Conservation (phyloP, 2,888 invertebrate species). For the Horisme vitalbata region DNA sequence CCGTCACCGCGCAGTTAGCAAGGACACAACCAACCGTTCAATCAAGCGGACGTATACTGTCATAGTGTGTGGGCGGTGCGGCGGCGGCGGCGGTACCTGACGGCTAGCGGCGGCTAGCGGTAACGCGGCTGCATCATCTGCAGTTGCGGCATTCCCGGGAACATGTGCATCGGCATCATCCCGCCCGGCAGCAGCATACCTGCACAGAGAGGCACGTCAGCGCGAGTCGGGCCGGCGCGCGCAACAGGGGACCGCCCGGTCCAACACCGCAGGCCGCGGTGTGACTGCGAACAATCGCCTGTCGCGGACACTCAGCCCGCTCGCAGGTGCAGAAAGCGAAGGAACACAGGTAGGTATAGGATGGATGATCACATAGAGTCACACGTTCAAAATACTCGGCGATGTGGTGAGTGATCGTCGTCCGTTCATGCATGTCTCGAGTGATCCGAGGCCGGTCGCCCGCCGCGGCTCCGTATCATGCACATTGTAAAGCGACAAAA, state of each 20-base stretch:
- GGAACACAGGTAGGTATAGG: constrained; percentile 72
- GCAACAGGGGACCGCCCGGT: constrained; percentile 61
- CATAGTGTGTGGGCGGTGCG: too few species aligned
- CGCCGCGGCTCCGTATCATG: constrained; percentile 62
- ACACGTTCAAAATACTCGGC: constrained; percentile 74
- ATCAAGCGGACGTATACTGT: constrained; percentile 52
- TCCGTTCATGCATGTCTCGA: constrained; percentile 67
- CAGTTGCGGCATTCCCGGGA: constrained; percentile 56
- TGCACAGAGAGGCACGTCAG: constrained; percentile 53
- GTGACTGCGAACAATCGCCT: constrained; percentile 72
- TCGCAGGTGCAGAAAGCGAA: constrained; percentile 64
- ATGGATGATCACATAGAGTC: constrained; percentile 79
- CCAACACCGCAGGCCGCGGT: constrained; percentile 68
- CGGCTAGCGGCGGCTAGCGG: constrained; percentile 86
- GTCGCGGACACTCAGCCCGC: constrained; percentile 42
- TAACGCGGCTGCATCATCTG: constrained; percentile 93
- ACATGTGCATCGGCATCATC: constrained; percentile 76
- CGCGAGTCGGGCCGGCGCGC: constrained; percentile 31
- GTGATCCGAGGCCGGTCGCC: constrained; percentile 52
- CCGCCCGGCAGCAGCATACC: constrained; percentile 79
- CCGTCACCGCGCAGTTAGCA: constrained; percentile 52
- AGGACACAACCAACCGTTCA: constrained; percentile 55
- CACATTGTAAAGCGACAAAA: constrained; percentile 81
- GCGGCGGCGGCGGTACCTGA: constrained; percentile 42
- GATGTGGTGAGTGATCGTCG: constrained; percentile 50